Base-by-base conservation (phyloP, 1,140 invertebrate genomes). In the Pseudachorutes palmiensis region DNA sequence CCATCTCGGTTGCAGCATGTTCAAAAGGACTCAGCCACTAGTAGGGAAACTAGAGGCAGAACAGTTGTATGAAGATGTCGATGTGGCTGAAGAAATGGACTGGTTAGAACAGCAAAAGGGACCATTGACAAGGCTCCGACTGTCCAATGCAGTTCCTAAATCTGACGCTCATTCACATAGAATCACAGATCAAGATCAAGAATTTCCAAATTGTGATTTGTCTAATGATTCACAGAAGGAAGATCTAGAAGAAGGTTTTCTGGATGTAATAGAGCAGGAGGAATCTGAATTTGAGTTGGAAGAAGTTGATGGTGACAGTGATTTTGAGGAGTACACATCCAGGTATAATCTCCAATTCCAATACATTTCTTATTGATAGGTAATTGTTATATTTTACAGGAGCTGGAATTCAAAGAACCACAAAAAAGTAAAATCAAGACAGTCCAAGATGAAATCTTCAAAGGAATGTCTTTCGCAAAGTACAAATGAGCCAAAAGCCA, bases 201-300 rank as follows among this genome's bases (percentile, higher is more conserved):
- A n/a, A n/a, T n/a, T n/a, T n/a, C n/a, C n/a, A 19, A 45, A 45
- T 12, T 45, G 9, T 45, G 9, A 19, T 19, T 19, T 45, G 36
- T 12, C 36, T 45, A 9, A 12, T 45, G 19, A 12, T 45, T 19
- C 51, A 22, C 12, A 19, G 51, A 55, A 55, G 24, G 24, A 24
- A 5, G 5, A 55, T 26, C 24, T 55, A 19, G 51, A 55, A 55
- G 51, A 45, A 45, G 36, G 19, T 45, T 19, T 45, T 45, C 36
- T 45, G 36, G 19, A 45, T 12, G 19, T 45, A 45, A 55, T 55
- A n/a, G n/a, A n/a, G n/a, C n/a, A n/a, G n/a, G n/a, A n/a, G n/a
- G n/a, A n/a, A n/a, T 55, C 51, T 5, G 51, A 55, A 24, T 55
- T 55, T 55, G 51, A 55, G 12, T 9, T 19, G 51, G 51, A 55